Base-by-base conservation (phyloP, 2,113 vertebrate genomes). In the Ranitomeya imitator region DNA sequence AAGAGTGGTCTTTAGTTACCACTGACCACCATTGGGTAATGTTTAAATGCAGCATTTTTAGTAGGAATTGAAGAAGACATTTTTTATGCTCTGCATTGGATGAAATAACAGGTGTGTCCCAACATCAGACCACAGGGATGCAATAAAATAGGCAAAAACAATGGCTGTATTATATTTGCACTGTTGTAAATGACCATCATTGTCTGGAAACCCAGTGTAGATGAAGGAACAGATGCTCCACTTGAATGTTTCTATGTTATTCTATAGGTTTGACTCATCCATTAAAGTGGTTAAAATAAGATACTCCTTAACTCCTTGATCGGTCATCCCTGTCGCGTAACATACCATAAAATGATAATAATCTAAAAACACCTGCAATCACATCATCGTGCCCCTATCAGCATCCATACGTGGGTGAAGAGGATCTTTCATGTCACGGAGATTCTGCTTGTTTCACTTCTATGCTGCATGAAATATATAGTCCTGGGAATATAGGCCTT, bases 271-370 rank as follows among this genome's bases (percentile, higher is more conserved):
- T 45, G 16, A 19, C 60, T 83, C 31, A 65, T 83, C 45, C 37
- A 65, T 52, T 37, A 60, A 63, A 69, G 81, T 16, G 80, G 60
- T 67, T 65, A 52, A 67, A 52, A 69, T 83, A 67, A 23, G 37
- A 14, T 51, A 83, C 61, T 83, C 63, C 61, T 69, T 69, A 63
- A 83, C 61, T 83, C 63, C 61, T 69, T 69, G 61, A 84, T 84
- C 82, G 55, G 82, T 69, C 63, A 54, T n/a, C 82, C 63, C 51
- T 71, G 63, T 26, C 82, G 4, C 7, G 18, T 55, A 67, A 69
- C 82, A 83, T 83, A 54, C 63, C 82, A 55, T 69, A 23, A 67
- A 69, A 54, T 26, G 82, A 84, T 84, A 23, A 71, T 84, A 84
- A 45, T 84, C 82, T 69, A 15, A 15, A 69, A 55, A 23, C 82